phyloP scores from a whole-genome alignment of 92 coral and sea anemone species.

The Bergia sp. region DNA sequence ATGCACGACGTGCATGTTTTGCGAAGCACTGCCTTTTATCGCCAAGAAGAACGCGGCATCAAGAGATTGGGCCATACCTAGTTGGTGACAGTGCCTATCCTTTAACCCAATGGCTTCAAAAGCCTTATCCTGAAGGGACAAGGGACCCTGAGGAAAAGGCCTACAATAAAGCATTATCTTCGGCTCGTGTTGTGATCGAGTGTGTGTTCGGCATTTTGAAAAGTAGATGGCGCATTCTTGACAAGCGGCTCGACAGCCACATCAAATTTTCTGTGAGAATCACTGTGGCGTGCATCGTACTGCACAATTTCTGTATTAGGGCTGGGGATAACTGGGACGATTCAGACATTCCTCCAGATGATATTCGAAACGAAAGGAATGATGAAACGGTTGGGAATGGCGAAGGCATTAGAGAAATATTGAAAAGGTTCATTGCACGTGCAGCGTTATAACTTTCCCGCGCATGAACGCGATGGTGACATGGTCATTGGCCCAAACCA shows the following conservation, averaged over 20 bases:
- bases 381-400: no score
- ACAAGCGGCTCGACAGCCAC: slow-evolving; percentile 19
- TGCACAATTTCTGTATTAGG: slow-evolving; percentile 38
- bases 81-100: slow-evolving; percentile 69
- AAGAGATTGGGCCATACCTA: background rate
- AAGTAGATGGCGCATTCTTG: slow-evolving; percentile 37
- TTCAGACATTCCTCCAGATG: no score
- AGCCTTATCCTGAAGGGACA: no score
- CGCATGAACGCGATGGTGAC: no score
- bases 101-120: slow-evolving; percentile 59
- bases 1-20: no score
- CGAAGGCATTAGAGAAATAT: no score
- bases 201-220: slow-evolving; percentile 27
- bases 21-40: no score
- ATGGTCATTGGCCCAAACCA: no score
- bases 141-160: slow-evolving; percentile 10
- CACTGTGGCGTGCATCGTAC: slow-evolving; percentile 44
- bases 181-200: slow-evolving; percentile 28
- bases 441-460: no score
- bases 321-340: slow-evolving; percentile 39
- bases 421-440: no score
- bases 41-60: no score
- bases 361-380: no score
- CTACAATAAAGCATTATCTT: slow-evolving; percentile 28
- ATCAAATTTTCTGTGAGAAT: slow-evolving; percentile 18